These are phyloP conservation scores for Cygnus atratus DNA, from an alignment of 2,113 vertebrate species.

Conservation along the genomic window DNA sequence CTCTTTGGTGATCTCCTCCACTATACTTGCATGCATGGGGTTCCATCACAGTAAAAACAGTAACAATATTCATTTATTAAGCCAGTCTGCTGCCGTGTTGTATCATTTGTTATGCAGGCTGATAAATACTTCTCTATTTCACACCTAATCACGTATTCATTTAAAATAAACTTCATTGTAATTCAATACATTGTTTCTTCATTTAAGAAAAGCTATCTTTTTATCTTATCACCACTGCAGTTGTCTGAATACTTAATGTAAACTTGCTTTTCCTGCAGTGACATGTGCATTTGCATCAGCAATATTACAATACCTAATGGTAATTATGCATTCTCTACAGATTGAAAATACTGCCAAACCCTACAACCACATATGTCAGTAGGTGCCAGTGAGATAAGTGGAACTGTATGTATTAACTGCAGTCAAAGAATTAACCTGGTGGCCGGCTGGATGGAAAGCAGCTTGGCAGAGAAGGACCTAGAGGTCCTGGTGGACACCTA, in stretches of 20 bases:
- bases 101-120: neutral
- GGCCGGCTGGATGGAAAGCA: neutral
- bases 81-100: neutral
- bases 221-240: neutral
- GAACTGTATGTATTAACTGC: neutral
- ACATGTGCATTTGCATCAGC: neutral
- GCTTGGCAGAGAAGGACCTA: neutral
- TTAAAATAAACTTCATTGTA: conserved; percentile 7
- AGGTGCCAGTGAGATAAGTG: neutral
- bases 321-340: neutral
- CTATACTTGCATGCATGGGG: neutral
- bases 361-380: neutral
- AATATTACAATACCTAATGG: neutral
- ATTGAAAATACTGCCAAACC: neutral
- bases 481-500: neutral
- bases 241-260: neutral
- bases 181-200: neutral
- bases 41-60: neutral
- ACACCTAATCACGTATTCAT: neutral
- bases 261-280: neutral
- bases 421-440: neutral
- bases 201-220: neutral
- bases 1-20: neutral
- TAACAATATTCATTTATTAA: neutral
- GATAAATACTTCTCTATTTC: neutral